phyloP scores from a whole-genome alignment of 2,113 vertebrate species.

The Pygoscelis adeliae region DNA sequence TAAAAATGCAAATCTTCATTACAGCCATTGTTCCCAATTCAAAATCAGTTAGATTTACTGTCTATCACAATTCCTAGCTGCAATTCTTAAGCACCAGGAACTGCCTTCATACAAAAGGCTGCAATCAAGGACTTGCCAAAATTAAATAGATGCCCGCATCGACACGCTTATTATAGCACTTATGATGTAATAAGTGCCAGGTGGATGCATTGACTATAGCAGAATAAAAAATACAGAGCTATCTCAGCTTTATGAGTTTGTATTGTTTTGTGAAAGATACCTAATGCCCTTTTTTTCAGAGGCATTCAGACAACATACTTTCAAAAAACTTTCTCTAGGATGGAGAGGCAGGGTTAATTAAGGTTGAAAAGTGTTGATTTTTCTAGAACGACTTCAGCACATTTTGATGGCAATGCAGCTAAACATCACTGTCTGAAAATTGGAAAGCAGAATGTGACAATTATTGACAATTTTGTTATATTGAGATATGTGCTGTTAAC shows the following conservation, averaged over 20 bases:
- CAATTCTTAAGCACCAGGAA: slow-evolving; percentile 21
- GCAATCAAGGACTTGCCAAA: slow-evolving; percentile 60
- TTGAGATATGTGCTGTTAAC: not conserved
- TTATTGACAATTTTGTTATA: not conserved
- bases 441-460: not conserved
- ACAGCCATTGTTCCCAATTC: slow-evolving; percentile 43
- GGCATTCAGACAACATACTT: slow-evolving; percentile 4
- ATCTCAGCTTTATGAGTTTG: not conserved
- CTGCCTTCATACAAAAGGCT: slow-evolving; percentile 18
- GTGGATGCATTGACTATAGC: slow-evolving; percentile 8
- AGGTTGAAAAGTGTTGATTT: not conserved
- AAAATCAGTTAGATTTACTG: slow-evolving; percentile 37
- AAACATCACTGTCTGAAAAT: not conserved
- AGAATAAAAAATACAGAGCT: slow-evolving; percentile 50
- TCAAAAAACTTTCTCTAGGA: not conserved
- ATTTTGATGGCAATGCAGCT: not conserved
- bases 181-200: slow-evolving; percentile 50
- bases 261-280: slow-evolving; percentile 27
- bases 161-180: slow-evolving; percentile 38
- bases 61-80: slow-evolving; percentile 49
- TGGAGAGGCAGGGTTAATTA: not conserved
- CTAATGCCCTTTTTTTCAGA: slow-evolving; percentile 10
- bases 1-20: slow-evolving; percentile 53
- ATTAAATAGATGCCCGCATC: slow-evolving; percentile 34
- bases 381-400: not conserved